Conservation (phyloP, 2,113 vertebrate genomes). For the Callithrix jacchus region DNA sequence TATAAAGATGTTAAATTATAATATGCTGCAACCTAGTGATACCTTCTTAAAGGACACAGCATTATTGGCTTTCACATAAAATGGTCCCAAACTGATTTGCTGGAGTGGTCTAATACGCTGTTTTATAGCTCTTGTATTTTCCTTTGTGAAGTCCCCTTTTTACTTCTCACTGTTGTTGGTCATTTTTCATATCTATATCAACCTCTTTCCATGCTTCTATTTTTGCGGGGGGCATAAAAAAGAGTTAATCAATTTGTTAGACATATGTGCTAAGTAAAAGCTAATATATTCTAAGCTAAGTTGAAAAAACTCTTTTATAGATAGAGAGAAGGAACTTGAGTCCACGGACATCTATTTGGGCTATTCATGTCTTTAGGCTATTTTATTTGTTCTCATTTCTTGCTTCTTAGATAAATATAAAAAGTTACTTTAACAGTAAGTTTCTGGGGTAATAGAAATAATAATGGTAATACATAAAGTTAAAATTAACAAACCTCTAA, state of each 20-base stretch:
- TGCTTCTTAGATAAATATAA: background rate
- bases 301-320: background rate
- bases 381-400: background rate
- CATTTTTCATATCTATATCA: background rate
- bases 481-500: constrained; percentile 11
- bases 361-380: background rate
- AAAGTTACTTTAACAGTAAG: constrained; percentile 17
- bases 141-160: background rate
- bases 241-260: background rate
- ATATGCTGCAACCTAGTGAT: background rate
- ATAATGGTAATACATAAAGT: background rate
- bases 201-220: background rate
- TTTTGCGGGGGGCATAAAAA: background rate
- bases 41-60: background rate
- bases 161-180: background rate
- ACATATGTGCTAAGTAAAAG: background rate
- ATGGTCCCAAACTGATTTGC: background rate
- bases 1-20: background rate
- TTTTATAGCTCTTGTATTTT: background rate
- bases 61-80: background rate
- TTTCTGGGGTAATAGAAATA: background rate
- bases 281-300: background rate
- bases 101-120: background rate
- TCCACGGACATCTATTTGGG: background rate
- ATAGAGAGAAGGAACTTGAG: background rate